Evolutionary conservation across 1,140 invertebrate species (phyloP).

Genomic region (Cryptotermes secundus): DNA sequence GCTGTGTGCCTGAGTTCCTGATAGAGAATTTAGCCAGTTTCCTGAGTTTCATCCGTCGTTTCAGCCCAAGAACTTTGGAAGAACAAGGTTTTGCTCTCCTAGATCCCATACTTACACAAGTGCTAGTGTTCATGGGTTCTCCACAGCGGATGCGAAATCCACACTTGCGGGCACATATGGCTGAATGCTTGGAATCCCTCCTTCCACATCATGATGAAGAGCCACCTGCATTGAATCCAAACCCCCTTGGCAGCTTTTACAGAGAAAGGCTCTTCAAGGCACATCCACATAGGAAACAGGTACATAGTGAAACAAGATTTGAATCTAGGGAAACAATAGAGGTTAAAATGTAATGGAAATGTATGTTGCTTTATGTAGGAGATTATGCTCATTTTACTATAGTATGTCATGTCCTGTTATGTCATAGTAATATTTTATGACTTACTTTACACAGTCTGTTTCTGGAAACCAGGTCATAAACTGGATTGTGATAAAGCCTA

Average conservation of each 20-base stretch:
- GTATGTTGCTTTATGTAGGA: too few species aligned
- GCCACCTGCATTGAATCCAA: conserved; percentile 55
- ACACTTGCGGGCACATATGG: conserved; percentile 85
- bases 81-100: conserved; percentile 60
- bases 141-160: conserved; percentile 84
- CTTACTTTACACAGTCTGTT: too few species aligned
- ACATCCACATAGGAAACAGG: conserved; percentile 70
- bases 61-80: conserved; percentile 61
- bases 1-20: conserved; percentile 87
- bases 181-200: conserved; percentile 83
- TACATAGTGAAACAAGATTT: conserved; percentile 39
- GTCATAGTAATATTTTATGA: too few species aligned
- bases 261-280: conserved; percentile 74
- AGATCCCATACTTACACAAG: conserved; percentile 70
- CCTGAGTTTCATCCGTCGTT: conserved; percentile 69
- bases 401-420: too few species aligned
- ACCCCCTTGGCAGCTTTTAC: conserved; percentile 60
- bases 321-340: too few species aligned
- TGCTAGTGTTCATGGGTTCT: conserved; percentile 66
- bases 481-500: background rate
- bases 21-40: conserved; percentile 83
- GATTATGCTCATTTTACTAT: too few species aligned
- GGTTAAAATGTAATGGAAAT: too few species aligned
- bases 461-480: too few species aligned
- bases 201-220: conserved; percentile 66